Conservation (phyloP, 2,113 vertebrate species). For the Catharus bicknelli region DNA sequence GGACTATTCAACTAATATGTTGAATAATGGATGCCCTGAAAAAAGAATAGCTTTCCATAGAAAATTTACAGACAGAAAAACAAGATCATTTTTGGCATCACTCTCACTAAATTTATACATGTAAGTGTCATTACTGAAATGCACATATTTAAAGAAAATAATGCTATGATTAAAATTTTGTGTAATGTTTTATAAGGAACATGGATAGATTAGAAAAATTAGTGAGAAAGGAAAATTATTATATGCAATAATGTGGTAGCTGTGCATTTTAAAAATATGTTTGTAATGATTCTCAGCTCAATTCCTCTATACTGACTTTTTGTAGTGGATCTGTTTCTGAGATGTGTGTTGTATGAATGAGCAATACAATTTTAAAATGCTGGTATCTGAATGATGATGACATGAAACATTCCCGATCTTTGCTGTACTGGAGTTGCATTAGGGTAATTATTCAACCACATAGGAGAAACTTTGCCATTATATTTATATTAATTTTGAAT, state of each 20-base stretch:
- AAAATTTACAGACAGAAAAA: conserved; percentile 41
- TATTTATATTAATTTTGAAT: conserved; percentile 33
- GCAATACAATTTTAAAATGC: neutral
- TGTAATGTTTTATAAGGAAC: neutral
- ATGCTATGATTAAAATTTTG: conserved; percentile 12
- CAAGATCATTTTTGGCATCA: neutral
- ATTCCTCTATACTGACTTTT: neutral
- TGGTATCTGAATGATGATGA: neutral
- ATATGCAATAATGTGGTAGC: neutral
- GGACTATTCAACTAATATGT: neutral
- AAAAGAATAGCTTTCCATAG: neutral
- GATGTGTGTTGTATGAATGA: neutral
- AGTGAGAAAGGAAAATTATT: conserved; percentile 1
- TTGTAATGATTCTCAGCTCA: conserved; percentile 28
- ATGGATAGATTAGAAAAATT: conserved; percentile 8
- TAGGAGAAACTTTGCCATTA: conserved; percentile 7
- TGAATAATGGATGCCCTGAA: conserved; percentile 8
- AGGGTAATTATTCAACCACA: conserved; percentile 3
- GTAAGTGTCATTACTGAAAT: conserved; percentile 3
- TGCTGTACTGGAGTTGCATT: neutral
- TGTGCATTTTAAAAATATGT: neutral
- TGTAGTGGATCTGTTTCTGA: neutral
- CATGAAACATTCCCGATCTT: conserved; percentile 19
- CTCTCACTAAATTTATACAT: conserved; percentile 2
- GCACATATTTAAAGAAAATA: conserved; percentile 9